These are phyloP conservation scores for Ramazzottius varieornatus DNA, from an alignment of 2,888 invertebrate species.

Conservation along the genomic window DNA sequence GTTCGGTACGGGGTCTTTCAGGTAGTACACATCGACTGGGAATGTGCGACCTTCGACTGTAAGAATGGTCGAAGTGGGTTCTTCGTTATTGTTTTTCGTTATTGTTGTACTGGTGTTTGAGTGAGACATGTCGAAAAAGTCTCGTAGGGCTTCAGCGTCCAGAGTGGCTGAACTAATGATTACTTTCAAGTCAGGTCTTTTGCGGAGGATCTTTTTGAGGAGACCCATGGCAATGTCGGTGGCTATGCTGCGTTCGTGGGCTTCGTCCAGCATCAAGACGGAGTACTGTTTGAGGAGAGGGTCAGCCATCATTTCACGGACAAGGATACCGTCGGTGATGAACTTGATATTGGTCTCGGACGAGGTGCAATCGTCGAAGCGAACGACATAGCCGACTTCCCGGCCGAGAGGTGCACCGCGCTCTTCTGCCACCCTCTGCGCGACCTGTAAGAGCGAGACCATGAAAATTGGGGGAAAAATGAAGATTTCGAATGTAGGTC, in stretches of 20 bases:
- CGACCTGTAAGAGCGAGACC: not conserved
- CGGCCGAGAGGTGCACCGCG: constrained; percentile 45
- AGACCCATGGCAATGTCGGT: constrained; percentile 82
- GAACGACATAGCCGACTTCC: constrained; percentile 58
- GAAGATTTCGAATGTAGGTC: too few species aligned
- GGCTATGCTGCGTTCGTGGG: constrained; percentile 70
- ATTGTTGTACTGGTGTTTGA: too few species aligned
- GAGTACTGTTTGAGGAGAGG: constrained; percentile 66
- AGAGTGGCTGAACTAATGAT: constrained; percentile 83
- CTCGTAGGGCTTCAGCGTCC: constrained; percentile 56
- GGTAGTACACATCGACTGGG: constrained; percentile 59
- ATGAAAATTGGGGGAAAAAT: constrained; percentile 1
- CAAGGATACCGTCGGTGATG: constrained; percentile 79
- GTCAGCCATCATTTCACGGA: constrained; percentile 79
- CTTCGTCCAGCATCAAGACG: constrained; percentile 70
- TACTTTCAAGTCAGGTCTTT: constrained; percentile 49
- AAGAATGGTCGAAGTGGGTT: constrained; percentile 7
- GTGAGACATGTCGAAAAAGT: constrained; percentile 44
- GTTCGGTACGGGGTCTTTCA: constrained; percentile 58
- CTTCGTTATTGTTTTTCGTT: constrained; percentile 27
- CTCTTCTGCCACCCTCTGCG: constrained; percentile 65
- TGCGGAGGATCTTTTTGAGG: constrained; percentile 62
- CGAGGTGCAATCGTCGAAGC: constrained; percentile 27
- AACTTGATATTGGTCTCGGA: constrained; percentile 34
- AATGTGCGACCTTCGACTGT: constrained; percentile 46